These are phyloP conservation scores for Triplophysa dalaica DNA, from an alignment of 2,113 vertebrate genomes.

Conservation along the genomic window DNA sequence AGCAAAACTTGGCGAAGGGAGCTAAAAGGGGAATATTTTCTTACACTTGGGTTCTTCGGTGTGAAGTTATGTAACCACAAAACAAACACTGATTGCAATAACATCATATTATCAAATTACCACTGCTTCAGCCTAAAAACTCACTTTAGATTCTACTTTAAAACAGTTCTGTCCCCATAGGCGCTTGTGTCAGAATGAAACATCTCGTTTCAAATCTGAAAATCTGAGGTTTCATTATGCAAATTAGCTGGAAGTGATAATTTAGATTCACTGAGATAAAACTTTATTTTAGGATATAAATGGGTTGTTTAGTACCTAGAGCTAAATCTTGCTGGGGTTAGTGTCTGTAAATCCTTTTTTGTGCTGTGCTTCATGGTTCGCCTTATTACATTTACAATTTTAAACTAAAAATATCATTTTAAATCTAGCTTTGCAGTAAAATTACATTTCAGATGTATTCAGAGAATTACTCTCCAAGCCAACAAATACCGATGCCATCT, in stretches of 20 bases:
- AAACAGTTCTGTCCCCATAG: not conserved
- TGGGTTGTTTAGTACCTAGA: not conserved
- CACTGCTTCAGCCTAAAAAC: slow-evolving; percentile 33
- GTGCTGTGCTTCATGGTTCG: too few species aligned
- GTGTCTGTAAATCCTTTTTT: not conserved
- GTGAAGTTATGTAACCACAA: not conserved
- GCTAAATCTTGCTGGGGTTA: not conserved
- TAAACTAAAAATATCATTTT: too few species aligned
- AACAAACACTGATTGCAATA: slow-evolving; percentile 25
- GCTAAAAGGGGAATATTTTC: not conserved
- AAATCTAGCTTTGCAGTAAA: too few species aligned
- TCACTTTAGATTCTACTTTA: not conserved
- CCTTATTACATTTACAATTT: too few species aligned
- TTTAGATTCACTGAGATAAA: not conserved
- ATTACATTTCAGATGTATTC: not conserved
- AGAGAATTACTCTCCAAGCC: not conserved
- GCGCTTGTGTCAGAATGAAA: not conserved
- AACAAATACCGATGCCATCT: not conserved
- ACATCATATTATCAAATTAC: slow-evolving; percentile 15
- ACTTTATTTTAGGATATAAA: too few species aligned
- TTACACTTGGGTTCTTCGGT: not conserved
- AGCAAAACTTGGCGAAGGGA: not conserved
- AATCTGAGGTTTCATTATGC: not conserved
- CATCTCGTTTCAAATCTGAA: too few species aligned
- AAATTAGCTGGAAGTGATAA: not conserved